Base-by-base conservation (phyloP, 2,888 invertebrate genomes). In the Zaprionus lineosus region DNA sequence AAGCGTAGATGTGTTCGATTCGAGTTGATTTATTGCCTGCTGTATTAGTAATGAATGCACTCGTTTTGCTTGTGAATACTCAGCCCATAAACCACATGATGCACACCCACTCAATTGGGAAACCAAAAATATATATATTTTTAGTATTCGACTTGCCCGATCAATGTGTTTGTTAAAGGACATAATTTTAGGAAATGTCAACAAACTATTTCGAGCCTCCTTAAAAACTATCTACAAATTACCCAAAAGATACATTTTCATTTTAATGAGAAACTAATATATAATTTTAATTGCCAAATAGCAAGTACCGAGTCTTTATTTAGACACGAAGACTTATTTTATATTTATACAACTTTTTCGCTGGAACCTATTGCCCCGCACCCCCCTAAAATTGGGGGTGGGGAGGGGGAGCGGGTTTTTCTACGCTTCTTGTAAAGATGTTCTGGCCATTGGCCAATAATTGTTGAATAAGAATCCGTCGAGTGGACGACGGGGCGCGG, bases 371-470 rank as follows among this genome's bases (percentile, higher is more conserved):
- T 58, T 28, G 40, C 24, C 24, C n/a, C n/a, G n/a, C n/a, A n/a
- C n/a, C n/a, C 47, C 33, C 39, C 18, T 47, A 12, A 59, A 40
- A 28, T 59, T 46, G 11, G 21, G 46, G n/a, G n/a, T n/a, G n/a
- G n/a, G n/a, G n/a, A n/a, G n/a, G n/a, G n/a, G n/a, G n/a, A n/a
- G n/a, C n/a, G n/a, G n/a, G 8, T 24, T 8, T 24, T 29, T 12
- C 14, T 19, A 58, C 34, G 14, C 43, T 28, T 18, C 37, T 36
- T 55, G 56, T 28, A 55, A 37, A 56, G 29, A 36, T 12, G 33
- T 33, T 37, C 70, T 68, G 68, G 68, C 66, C 19, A 4, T 6
- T n/a, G n/a, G 50, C 68, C 68, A 68, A 72, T 68, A 60, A 68
- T 66, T 68, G 66, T 72, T 66, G 68, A 71, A 71, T 33, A 53